Percentiles rank a stretch among this genome's conserved stretches.
These are phyloP conservation scores for Heliconius erato DNA, from an alignment of 2,888 invertebrate species.

Conservation along the genomic window DNA sequence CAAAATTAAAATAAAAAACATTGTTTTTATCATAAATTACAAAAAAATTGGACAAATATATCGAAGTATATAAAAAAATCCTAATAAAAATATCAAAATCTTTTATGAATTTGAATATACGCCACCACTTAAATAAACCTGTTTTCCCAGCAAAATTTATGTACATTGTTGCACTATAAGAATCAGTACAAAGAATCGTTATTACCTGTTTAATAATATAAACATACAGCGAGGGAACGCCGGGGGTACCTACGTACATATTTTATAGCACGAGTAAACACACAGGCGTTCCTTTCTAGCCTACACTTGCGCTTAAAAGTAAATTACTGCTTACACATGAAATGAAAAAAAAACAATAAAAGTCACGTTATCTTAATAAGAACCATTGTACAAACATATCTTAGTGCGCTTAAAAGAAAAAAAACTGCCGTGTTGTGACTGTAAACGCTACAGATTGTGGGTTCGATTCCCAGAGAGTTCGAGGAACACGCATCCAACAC, in stretches of 20 bases:
- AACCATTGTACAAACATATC: background rate
- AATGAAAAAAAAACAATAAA: background rate
- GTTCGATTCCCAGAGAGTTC: no score
- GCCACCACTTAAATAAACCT: background rate
- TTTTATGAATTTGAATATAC: background rate
- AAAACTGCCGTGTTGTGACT: no score
- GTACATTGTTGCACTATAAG: background rate
- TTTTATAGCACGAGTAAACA: conserved; percentile 10
- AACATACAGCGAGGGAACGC: background rate
- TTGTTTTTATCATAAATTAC: no score
- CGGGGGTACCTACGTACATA: background rate
- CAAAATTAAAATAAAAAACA: no score
- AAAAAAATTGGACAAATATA: no score
- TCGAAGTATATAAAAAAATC: no score
- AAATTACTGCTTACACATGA: background rate
- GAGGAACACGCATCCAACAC: no score
- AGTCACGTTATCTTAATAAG: background rate
- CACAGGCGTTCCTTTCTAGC: background rate
- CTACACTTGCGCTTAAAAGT: background rate
- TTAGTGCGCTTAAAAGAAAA: no score
- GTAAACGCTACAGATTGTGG: no score
- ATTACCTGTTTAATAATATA: background rate
- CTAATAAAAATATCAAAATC: no score
- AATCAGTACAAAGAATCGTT: background rate
- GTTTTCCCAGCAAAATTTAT: background rate